Evolutionary conservation across 2,113 vertebrate genomes (phyloP).

Genomic region (Caracal caracal): DNA sequence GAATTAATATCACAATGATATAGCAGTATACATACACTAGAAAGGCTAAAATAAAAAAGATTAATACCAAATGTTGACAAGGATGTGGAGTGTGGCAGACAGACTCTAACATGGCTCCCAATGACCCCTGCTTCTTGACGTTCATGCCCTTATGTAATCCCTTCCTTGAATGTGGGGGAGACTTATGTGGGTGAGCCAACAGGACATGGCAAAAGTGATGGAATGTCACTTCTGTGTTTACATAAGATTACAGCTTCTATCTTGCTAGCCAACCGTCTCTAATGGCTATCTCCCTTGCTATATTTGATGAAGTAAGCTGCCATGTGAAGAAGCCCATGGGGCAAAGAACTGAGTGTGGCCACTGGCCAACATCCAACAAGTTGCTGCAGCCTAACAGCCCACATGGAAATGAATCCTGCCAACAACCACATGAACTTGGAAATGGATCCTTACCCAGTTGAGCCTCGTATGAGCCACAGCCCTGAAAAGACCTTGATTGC

Average conservation of each 20-base stretch:
- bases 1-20: background rate
- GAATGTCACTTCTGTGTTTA: background rate
- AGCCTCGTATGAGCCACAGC: background rate
- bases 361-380: background rate
- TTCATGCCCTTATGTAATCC: too few relatives aligned
- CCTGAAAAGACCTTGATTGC: background rate
- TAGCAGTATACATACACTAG: background rate
- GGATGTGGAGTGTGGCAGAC: background rate
- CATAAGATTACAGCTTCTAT: background rate
- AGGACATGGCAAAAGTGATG: background rate
- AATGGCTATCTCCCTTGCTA: background rate
- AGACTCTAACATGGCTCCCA: background rate
- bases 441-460: background rate
- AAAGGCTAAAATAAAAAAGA: background rate
- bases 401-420: background rate
- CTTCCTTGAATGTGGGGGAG: background rate
- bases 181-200: background rate
- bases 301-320: background rate
- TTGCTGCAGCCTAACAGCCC: too few relatives aligned
- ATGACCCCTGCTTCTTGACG: background rate
- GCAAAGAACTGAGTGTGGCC: background rate
- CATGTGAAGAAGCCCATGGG: background rate
- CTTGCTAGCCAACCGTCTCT: background rate
- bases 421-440: background rate
- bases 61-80: background rate